Percentiles rank a stretch among this genome's conserved stretches.
These are phyloP conservation scores for Pleuronectes platessa DNA, from an alignment of 2,113 vertebrate genomes.

Conservation along the genomic window DNA sequence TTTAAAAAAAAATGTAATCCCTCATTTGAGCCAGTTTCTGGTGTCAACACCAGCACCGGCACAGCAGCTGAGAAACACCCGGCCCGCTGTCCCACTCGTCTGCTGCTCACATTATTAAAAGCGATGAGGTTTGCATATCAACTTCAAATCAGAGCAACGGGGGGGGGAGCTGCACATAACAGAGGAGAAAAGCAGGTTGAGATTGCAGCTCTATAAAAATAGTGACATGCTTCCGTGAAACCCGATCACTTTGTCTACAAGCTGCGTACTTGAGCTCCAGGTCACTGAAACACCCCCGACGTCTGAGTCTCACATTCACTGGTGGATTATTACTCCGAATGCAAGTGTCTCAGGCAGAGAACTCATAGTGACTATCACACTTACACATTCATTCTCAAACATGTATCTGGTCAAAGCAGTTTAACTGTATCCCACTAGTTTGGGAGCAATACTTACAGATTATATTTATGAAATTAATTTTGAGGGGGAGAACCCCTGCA, in stretches of 20 bases:
- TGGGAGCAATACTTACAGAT: neutral
- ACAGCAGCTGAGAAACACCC: slow-evolving; percentile 22
- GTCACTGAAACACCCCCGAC: slow-evolving; percentile 41
- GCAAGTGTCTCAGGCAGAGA: slow-evolving; percentile 16
- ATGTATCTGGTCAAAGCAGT: neutral
- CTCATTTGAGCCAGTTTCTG: slow-evolving; percentile 6
- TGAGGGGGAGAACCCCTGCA: neutral
- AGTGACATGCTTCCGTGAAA: slow-evolving; percentile 63
- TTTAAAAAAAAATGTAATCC: slow-evolving; percentile 29
- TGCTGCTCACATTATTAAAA: slow-evolving; percentile 34
- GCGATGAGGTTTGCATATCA: slow-evolving; percentile 48
- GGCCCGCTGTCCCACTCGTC: slow-evolving; percentile 21
- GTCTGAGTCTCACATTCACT: slow-evolving; percentile 63
- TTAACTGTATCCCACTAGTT: neutral
- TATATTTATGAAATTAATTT: neutral
- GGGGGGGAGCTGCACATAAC: slow-evolving; percentile 18
- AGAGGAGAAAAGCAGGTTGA: slow-evolving; percentile 26
- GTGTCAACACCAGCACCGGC: slow-evolving; percentile 27
- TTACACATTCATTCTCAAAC: slow-evolving; percentile 4
- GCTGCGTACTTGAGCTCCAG: slow-evolving; percentile 44
- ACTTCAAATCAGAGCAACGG: slow-evolving; percentile 54
- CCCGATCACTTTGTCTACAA: slow-evolving; percentile 55
- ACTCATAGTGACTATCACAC: slow-evolving; percentile 18
- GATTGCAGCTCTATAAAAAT: slow-evolving; percentile 66
- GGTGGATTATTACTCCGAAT: slow-evolving; percentile 47